Conservation (phyloP, 64 coral and sea anemone genomes). For the Platygyra sinensis region DNA sequence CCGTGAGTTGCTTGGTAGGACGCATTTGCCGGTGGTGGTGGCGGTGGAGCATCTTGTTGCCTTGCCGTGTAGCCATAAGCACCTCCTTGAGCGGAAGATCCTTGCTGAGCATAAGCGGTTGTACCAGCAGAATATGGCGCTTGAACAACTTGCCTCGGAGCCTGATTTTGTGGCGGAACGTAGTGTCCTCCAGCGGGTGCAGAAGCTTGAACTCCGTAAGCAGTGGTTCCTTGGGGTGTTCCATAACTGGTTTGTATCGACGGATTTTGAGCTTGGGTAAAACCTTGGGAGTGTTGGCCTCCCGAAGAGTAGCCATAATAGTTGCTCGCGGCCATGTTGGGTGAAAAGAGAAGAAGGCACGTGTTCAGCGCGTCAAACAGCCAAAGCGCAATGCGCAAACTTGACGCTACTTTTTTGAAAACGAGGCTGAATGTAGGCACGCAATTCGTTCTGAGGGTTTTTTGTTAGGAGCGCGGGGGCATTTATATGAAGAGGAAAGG, state of each 20-base stretch:
- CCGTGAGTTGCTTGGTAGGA: conserved; percentile 69
- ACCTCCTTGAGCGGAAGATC: conserved; percentile 63
- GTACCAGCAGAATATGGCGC: conserved; percentile 83
- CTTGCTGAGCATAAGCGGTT: conserved; percentile 73
- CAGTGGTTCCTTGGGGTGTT: conserved; percentile 88
- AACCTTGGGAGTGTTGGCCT: conserved; percentile 95
- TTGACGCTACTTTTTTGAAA: not conserved
- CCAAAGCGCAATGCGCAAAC: conserved; percentile 52
- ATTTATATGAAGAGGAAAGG: too few relatives aligned
- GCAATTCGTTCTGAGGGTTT: not conserved
- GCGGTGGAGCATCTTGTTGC: conserved; percentile 94
- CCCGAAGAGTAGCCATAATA: conserved; percentile 97
- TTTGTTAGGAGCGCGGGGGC: too few relatives aligned
- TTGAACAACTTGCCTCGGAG: conserved; percentile 69
- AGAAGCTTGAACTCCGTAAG: conserved; percentile 90
- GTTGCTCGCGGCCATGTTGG: conserved; percentile 96
- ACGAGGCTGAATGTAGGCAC: not conserved
- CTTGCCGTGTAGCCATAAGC: conserved; percentile 99
- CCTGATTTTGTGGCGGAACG: conserved; percentile 83
- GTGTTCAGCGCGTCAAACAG: conserved; percentile 53
- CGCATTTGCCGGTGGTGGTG: conserved; percentile 89
- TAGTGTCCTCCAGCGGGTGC: conserved; percentile 84
- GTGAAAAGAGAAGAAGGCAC: conserved; percentile 72
- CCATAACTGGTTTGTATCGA: conserved; percentile 96
- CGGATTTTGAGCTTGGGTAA: conserved; percentile 97